Conservation (phyloP, 2,113 vertebrate species). For the Crotalus helleri region DNA sequence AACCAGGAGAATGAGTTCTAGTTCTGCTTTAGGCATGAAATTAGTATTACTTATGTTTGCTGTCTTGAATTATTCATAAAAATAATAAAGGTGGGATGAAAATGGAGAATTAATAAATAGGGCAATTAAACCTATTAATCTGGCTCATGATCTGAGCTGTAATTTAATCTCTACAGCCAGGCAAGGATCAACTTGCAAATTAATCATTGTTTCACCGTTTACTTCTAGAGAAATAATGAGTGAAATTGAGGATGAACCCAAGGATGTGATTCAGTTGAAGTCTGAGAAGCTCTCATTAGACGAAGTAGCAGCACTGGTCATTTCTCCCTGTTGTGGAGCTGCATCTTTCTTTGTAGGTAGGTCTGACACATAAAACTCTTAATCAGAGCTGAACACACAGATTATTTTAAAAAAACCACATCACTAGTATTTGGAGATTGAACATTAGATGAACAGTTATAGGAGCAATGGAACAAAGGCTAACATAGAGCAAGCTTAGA, state of each 20-base stretch:
- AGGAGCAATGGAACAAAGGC: neutral
- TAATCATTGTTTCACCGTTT: conserved; percentile 19
- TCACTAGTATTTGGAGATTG: too few species aligned
- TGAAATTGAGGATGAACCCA: conserved; percentile 57
- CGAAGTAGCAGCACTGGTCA: conserved; percentile 75
- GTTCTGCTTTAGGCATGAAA: neutral
- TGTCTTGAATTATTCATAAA: neutral
- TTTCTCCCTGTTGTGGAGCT: conserved; percentile 83
- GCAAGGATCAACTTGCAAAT: neutral
- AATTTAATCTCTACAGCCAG: neutral
- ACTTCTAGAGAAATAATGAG: conserved; percentile 52
- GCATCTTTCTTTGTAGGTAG: conserved; percentile 87
- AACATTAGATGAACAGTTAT: neutral
- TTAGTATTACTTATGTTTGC: neutral
- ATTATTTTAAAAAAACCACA: neutral
- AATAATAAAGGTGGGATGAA: neutral
- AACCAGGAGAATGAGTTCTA: neutral
- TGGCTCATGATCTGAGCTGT: neutral
- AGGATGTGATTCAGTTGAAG: conserved; percentile 79
- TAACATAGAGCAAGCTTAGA: neutral
- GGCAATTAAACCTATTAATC: neutral
- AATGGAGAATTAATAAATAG: neutral
- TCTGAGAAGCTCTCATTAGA: conserved; percentile 79
- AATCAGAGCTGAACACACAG: neutral
- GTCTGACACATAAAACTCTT: conserved; percentile 37